Evolutionary conservation across 2,797 vertebrate species (phyloP), one percentile per base, ranked within the genome.

Genomic region (Cyprinodon diabolis): DNA sequence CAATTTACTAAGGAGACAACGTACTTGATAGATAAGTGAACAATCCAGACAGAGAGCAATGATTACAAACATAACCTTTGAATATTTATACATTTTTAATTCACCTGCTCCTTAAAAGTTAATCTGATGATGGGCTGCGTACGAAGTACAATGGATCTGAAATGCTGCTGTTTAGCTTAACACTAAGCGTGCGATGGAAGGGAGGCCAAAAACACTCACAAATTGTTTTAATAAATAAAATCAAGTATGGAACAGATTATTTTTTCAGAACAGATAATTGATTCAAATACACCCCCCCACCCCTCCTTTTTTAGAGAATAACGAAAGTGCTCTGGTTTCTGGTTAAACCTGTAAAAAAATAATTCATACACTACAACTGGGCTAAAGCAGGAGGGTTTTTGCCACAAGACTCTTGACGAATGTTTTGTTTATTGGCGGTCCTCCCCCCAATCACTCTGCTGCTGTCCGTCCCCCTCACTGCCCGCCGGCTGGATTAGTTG

Each of bases 311-410:
- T 89, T 82, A 84, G 81, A 90, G 86, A 92, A 92, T 92, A 92
- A 94, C 92, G 90, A 95, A 95, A 95, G 94, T 95, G 93, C 93
- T 95, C 91, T 93, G 90, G 87, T 94, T 93, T 95, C 91, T 93
- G 90, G 87, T 94, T 93, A 92, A 92, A 93, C 93, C 87, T 91
- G 94, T 95, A 95, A 95, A 96, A 95, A 95, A 95, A 95, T 95
- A 95, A 94, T 94, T 93, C 93, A 89, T 94, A 95, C 93, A 95
- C 89, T 85, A 89, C 87, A 85, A 87, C 74, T 69, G 85, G 80
- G 8, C 75, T 77, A 76, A 82, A 86, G 87, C 40, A 66, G 83
- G 67, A 90, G 84, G 87, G 80, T 87, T 88, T 89, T 88, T 72
- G 79, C 81, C 83, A 87, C 79, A 89, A 94, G 92, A 88, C 87